phyloP scores from a whole-genome alignment of 2,113 vertebrate species.

The Danio rerio region GRCz12tu NC_133191.1:14347001-14347500 shows the following conservation, averaged over 20 bases:
- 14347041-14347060: not conserved
- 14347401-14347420: conserved; percentile 38
- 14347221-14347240: not conserved
- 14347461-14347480: conserved; percentile 52
- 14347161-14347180: conserved; percentile 21
- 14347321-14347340: not conserved
- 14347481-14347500: conserved; percentile 56
- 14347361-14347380: conserved; percentile 44
- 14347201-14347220: not conserved
- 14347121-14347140: conserved; percentile 23
- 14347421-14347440: conserved; percentile 55
- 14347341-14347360: conserved; percentile 32
- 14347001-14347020: conserved; percentile 49
- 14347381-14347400: conserved; percentile 54
- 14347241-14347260: conserved; percentile 55
- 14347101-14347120: not conserved
- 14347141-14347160: conserved; percentile 41
- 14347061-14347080: not conserved
- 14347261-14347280: conserved; percentile 28
- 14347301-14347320: conserved; percentile 31
- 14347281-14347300: conserved; percentile 42
- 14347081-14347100: conserved; percentile 24
- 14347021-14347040: not conserved
- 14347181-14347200: not conserved
- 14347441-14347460: conserved; percentile 61